Conservation (phyloP, 2,797 vertebrate genomes). For the Mus minutoides region DNA sequence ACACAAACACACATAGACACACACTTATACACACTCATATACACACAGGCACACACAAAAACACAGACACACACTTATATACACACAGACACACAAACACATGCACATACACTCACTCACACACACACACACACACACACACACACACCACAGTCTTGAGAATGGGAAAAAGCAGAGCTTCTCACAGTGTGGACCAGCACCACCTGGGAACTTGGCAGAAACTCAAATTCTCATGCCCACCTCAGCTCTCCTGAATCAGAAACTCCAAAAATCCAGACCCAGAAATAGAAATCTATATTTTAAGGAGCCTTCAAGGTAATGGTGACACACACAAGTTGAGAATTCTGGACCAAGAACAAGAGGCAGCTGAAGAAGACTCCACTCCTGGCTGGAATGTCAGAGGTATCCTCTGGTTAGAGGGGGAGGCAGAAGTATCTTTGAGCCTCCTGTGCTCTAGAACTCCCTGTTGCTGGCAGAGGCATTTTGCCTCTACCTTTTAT, state of each 20-base stretch:
- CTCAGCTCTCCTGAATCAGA: background rate
- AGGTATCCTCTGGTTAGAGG: background rate
- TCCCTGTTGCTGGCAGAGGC: background rate
- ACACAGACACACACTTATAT: background rate
- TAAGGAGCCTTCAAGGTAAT: background rate
- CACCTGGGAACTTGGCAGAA: background rate
- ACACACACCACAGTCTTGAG: background rate
- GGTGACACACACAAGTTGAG: background rate
- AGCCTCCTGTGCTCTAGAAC: background rate
- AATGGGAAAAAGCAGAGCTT: background rate
- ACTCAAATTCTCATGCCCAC: background rate
- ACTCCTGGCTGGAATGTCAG: background rate
- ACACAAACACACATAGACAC: background rate
- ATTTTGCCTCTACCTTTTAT: background rate
- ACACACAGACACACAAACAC: background rate
- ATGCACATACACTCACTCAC: too few species aligned
- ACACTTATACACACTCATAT: background rate
- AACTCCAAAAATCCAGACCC: background rate
- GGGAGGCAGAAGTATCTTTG: background rate
- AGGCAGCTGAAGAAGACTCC: background rate
- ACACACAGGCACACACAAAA: background rate
- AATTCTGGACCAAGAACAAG: background rate
- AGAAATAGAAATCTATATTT: constrained; percentile 3
- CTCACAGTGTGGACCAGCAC: background rate
- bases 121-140: background rate